Conservation (phyloP, 2,797 vertebrate genomes). For the Chelmon rostratus region DNA sequence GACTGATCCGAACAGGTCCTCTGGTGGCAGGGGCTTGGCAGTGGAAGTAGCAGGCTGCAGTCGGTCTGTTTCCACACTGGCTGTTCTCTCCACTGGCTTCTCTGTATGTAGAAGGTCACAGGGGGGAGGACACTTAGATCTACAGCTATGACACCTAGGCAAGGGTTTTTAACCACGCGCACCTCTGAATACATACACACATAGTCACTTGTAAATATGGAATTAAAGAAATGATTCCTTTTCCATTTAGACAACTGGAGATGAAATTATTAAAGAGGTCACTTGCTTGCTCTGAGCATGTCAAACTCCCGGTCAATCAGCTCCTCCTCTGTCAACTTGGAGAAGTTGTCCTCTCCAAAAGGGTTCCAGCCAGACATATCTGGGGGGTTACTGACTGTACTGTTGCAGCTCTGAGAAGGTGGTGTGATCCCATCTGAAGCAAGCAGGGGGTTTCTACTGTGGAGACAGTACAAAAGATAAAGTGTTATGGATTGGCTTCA, state of each 20-base stretch:
- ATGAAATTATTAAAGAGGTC: constrained; percentile 50
- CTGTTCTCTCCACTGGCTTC: constrained; percentile 88
- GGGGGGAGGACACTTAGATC: constrained; percentile 10
- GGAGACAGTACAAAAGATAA: background rate
- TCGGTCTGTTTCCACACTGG: constrained; percentile 84
- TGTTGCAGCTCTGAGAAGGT: constrained; percentile 84
- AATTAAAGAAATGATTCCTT: background rate
- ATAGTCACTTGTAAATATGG: background rate
- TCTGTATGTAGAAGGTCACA: constrained; percentile 80
- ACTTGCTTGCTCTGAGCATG: constrained; percentile 98
- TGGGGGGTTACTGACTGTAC: constrained; percentile 87
- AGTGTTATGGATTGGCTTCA: background rate
- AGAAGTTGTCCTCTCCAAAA: constrained; percentile 98
- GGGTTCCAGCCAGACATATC: constrained; percentile 99
- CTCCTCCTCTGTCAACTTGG: constrained; percentile 96
- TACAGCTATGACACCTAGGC: background rate
- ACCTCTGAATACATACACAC: background rate
- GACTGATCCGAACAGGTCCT: constrained; percentile 96
- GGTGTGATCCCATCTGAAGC: constrained; percentile 84
- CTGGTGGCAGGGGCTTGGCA: constrained; percentile 85
- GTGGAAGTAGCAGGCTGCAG: constrained; percentile 30
- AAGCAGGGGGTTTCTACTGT: constrained; percentile 83
- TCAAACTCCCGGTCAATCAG: constrained; percentile 98
- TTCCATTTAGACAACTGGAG: background rate
- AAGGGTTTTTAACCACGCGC: background rate